Conservation (phyloP, 2,888 invertebrate genomes). For the Perizoma affinitatum region DNA sequence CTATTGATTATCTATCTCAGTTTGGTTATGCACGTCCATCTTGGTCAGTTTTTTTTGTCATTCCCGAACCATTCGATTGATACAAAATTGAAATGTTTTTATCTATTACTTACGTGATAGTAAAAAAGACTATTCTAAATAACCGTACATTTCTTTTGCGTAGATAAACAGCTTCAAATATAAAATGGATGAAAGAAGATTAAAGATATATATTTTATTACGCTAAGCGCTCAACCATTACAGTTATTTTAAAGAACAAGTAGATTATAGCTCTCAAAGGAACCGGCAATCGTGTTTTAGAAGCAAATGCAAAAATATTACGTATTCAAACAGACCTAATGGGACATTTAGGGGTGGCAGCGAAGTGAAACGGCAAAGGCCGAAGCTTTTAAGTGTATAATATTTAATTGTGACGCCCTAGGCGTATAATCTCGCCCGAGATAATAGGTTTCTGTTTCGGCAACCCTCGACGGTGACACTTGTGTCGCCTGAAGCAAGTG, state of each 20-base stretch:
- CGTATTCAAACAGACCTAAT: conserved; percentile 85
- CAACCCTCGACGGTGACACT: conserved; percentile 81
- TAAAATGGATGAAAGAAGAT: conserved; percentile 39
- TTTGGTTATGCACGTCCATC: conserved; percentile 35
- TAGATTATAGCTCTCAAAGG: conserved; percentile 83
- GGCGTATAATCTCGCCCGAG: conserved; percentile 85
- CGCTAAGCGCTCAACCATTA: conserved; percentile 77
- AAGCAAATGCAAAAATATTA: conserved; percentile 84
- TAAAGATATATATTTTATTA: conserved; percentile 71
- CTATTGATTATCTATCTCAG: no score
- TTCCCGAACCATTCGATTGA: conserved; percentile 59
- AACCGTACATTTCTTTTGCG: no score
- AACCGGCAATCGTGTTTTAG: conserved; percentile 82
- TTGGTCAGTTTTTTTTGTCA: conserved; percentile 62
- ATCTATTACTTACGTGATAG: conserved; percentile 37
- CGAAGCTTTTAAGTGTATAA: conserved; percentile 85
- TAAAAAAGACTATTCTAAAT: no score
- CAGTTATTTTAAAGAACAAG: conserved; percentile 83
- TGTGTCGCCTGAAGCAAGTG: conserved; percentile 72
- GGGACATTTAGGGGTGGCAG: conserved; percentile 84
- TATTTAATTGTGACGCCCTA: conserved; percentile 85
- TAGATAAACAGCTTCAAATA: not conserved
- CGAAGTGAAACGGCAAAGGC: conserved; percentile 84
- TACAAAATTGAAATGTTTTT: conserved; percentile 58
- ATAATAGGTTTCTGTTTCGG: conserved; percentile 85